A percentile compares a stretch with the other conserved stretches of the same genome.
Evolutionary conservation across 2,888 invertebrate genomes (phyloP).

Genomic region (Allophyes oxyacanthae): DNA sequence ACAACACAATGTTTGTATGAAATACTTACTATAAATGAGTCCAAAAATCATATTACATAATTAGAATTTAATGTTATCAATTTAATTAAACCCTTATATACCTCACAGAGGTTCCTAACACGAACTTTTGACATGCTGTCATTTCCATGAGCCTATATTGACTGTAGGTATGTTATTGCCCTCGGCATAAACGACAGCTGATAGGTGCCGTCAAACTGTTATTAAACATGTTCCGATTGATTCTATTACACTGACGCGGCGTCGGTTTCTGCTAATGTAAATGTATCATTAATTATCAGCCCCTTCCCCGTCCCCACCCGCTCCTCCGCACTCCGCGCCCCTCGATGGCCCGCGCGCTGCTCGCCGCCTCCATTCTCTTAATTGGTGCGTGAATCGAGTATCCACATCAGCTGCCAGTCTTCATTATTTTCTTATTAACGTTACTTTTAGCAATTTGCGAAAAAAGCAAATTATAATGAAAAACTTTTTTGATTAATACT

Average conservation of each 20-base stretch:
- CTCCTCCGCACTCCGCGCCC: background rate
- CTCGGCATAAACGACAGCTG: background rate
- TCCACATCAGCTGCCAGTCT: constrained; percentile 11
- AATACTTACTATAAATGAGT: too few species aligned
- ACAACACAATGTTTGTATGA: too few species aligned
- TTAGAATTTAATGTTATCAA: too few species aligned
- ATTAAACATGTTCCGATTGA: constrained; percentile 1
- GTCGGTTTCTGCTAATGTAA: background rate
- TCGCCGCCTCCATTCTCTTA: background rate
- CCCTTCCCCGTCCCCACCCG: background rate
- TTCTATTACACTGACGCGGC: background rate
- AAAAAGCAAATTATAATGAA: background rate
- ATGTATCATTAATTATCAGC: constrained; percentile 1
- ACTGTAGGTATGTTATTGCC: too few species aligned
- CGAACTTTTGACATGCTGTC: background rate
- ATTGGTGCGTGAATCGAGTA: constrained; percentile 4
- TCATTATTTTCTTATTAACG: constrained; percentile 7
- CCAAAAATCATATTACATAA: too few species aligned
- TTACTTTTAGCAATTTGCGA: background rate
- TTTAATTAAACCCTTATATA: too few species aligned
- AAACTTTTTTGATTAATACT: constrained; percentile 12
- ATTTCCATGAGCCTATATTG: background rate
- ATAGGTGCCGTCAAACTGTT: background rate
- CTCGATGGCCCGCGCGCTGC: too few species aligned
- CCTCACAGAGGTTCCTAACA: too few species aligned